Evolutionary conservation across 2,113 vertebrate genomes (phyloP).

Genomic region (Geococcyx californianus): DNA sequence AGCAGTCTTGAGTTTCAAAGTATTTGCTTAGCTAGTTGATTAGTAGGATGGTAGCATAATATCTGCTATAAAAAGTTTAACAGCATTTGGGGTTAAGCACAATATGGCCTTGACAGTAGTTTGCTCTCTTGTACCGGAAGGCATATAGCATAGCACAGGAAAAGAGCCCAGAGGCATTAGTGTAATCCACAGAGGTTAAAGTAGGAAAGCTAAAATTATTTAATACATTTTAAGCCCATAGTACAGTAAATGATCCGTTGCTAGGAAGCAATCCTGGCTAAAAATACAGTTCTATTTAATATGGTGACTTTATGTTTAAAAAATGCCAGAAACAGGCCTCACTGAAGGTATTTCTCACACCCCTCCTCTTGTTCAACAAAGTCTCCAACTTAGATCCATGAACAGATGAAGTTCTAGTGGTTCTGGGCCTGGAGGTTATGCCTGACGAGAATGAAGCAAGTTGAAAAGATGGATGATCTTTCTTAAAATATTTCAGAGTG

Average conservation of each 20-base stretch:
- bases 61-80: not conserved
- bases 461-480: not conserved
- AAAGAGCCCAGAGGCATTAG: slow-evolving; percentile 45
- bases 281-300: slow-evolving; percentile 33
- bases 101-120: not conserved
- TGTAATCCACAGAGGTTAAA: slow-evolving; percentile 59
- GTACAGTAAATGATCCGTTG: slow-evolving; percentile 36
- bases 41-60: not conserved
- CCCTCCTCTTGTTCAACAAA: not conserved
- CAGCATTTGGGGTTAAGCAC: not conserved
- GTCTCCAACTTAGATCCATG: not conserved
- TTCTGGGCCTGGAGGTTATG: not conserved
- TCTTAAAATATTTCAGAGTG: not conserved
- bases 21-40: not conserved
- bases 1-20: not conserved
- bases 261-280: slow-evolving; percentile 35
- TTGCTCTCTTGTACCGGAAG: not conserved
- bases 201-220: slow-evolving; percentile 67
- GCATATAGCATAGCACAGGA: not conserved
- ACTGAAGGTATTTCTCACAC: not conserved
- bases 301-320: not conserved
- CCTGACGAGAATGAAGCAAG: not conserved
- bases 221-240: slow-evolving; percentile 52
- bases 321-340: not conserved
- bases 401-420: not conserved